Percentiles rank a stretch among this genome's conserved stretches.
phyloP scores from a whole-genome alignment of 2,797 vertebrate genomes.

The Phoxinus dragarum region DNA sequence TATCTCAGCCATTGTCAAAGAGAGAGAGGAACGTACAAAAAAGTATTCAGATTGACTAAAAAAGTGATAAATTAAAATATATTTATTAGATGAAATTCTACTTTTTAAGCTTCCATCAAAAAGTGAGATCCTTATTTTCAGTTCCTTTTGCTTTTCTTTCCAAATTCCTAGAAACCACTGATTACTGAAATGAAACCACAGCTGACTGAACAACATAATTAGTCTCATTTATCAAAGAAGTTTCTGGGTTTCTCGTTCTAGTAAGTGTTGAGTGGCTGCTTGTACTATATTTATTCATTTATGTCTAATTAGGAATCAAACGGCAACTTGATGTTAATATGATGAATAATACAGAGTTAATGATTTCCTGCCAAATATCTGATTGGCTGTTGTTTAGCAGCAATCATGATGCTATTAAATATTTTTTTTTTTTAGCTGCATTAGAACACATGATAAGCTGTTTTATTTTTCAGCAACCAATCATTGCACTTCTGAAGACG shows the following conservation, averaged over 20 bases:
- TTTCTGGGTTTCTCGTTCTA: neutral
- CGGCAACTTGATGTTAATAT: neutral
- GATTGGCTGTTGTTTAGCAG: neutral
- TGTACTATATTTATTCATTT: neutral
- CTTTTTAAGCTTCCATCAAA: neutral
- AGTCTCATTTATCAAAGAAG: neutral
- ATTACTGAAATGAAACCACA: conserved; percentile 3
- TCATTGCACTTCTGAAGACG: neutral
- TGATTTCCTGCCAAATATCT: neutral
- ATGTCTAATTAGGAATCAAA: neutral
- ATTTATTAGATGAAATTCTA: too few species aligned
- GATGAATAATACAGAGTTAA: neutral
- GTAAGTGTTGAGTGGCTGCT: neutral
- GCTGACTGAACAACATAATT: conserved; percentile 5
- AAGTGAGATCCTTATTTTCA: neutral
- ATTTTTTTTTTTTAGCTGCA: neutral
- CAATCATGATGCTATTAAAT: neutral
- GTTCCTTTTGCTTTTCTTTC: neutral
- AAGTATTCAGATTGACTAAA: neutral
- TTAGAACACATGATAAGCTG: too few species aligned
- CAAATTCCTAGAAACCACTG: neutral
- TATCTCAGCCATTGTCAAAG: neutral
- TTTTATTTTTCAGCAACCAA: neutral
- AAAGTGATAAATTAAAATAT: neutral
- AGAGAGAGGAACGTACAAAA: neutral